Evolutionary conservation across 2,888 invertebrate genomes (phyloP).

Genomic region (Apoderus coryli): DNA sequence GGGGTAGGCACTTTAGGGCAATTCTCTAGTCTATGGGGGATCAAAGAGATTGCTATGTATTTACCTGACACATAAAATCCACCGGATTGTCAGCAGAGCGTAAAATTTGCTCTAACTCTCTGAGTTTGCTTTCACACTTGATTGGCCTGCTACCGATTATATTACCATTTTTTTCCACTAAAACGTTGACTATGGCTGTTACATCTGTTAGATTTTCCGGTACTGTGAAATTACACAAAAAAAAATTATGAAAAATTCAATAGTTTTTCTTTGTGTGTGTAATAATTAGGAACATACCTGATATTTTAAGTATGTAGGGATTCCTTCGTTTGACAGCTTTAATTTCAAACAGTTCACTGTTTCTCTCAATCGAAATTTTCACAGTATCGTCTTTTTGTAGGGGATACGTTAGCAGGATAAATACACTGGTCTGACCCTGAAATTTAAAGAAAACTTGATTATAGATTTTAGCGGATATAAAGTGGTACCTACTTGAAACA

Average conservation of each 20-base stretch:
- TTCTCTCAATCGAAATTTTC: slow-evolving; percentile 65
- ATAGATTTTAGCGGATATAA: too few species aligned
- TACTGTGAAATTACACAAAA: too few species aligned
- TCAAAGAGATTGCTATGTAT: slow-evolving; percentile 1
- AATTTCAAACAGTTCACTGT: slow-evolving; percentile 58
- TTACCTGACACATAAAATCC: slow-evolving; percentile 79
- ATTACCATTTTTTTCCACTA: slow-evolving; percentile 68
- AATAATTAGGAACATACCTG: too few species aligned
- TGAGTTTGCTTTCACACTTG: slow-evolving; percentile 72
- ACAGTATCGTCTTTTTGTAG: slow-evolving; percentile 62
- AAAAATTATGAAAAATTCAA: too few species aligned
- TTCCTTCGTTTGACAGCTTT: slow-evolving; percentile 63
- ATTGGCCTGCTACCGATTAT: slow-evolving; percentile 69
- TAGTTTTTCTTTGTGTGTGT: too few species aligned
- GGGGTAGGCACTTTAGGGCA: too few species aligned
- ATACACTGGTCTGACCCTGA: slow-evolving; percentile 70
- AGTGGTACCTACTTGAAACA: too few species aligned
- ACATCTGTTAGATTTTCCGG: slow-evolving; percentile 72
- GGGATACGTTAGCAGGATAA: slow-evolving; percentile 65
- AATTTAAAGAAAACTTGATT: too few species aligned
- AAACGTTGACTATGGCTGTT: slow-evolving; percentile 67
- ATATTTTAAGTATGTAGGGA: slow-evolving; percentile 72
- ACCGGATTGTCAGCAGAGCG: slow-evolving; percentile 65
- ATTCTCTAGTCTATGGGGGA: too few species aligned
- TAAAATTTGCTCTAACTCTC: slow-evolving; percentile 70